Conservation (phyloP, 1,140 invertebrate species). For the Camponotus pennsylvanicus region DNA sequence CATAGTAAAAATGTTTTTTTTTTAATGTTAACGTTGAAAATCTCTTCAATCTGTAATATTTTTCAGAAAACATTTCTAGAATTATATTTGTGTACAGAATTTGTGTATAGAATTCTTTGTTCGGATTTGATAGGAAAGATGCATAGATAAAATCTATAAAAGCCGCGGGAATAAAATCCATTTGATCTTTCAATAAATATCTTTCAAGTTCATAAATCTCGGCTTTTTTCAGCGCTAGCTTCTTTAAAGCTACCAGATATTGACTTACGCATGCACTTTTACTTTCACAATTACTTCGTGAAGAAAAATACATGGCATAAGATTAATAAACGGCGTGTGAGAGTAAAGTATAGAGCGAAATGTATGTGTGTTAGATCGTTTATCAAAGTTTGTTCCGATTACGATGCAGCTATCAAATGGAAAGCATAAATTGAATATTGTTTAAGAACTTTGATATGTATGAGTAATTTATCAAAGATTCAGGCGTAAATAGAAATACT, state of each 20-base stretch:
- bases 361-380: neutral
- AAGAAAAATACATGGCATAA: neutral
- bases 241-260: neutral
- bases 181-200: neutral
- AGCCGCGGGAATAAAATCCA: neutral
- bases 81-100: neutral
- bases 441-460: neutral
- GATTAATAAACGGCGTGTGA: constrained; percentile 7
- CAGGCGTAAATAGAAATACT: neutral
- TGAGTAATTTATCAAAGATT: constrained; percentile 46
- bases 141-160: neutral
- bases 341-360: neutral
- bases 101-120: neutral
- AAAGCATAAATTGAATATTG: neutral
- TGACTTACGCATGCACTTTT: constrained; percentile 10
- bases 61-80: neutral
- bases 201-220: neutral
- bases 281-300: constrained; percentile 2
- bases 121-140: neutral
- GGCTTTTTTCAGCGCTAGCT: neutral
- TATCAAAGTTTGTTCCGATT: constrained; percentile 13
- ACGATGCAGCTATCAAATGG: constrained; percentile 1
- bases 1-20: neutral
- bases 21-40: neutral
- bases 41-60: neutral